Evolutionary conservation across 1,140 invertebrate species (phyloP).

Genomic region (Aphidius gifuensis): DNA sequence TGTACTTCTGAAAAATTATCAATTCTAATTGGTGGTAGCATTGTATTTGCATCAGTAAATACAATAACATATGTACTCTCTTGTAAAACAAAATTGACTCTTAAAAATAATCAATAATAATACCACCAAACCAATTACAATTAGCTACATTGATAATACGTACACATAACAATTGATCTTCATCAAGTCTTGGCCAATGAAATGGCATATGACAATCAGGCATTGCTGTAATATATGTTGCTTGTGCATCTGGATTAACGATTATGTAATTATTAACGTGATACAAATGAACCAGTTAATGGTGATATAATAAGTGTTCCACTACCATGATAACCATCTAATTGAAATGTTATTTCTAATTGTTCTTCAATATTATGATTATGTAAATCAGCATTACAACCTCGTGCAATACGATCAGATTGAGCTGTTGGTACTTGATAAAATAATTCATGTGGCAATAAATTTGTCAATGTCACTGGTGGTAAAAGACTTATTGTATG

Average conservation of each 20-base stretch:
- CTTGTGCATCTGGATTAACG: slow-evolving; percentile 62
- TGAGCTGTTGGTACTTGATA: slow-evolving; percentile 58
- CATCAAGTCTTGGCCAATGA: slow-evolving; percentile 89
- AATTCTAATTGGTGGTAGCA: slow-evolving; percentile 92
- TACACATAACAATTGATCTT: slow-evolving; percentile 85
- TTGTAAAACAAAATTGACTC: slow-evolving; percentile 85
- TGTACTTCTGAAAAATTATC: slow-evolving; percentile 92
- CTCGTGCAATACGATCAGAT: slow-evolving; percentile 63
- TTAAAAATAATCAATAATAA: slow-evolving; percentile 85
- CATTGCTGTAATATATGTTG: slow-evolving; percentile 73
- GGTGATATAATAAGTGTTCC: slow-evolving; percentile 55
- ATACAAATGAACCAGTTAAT: no score
- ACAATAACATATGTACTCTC: slow-evolving; percentile 89
- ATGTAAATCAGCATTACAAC: slow-evolving; percentile 54
- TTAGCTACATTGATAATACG: slow-evolving; percentile 69
- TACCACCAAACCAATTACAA: slow-evolving; percentile 90
- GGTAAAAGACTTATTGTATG: slow-evolving; percentile 83
- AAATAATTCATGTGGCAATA: slow-evolving; percentile 71
- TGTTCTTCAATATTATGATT: slow-evolving; percentile 61
- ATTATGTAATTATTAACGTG: no score
- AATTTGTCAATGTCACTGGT: slow-evolving; percentile 76
- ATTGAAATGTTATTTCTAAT: slow-evolving; percentile 68
- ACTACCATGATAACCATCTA: slow-evolving; percentile 42
- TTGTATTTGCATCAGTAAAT: slow-evolving; percentile 84
- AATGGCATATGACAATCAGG: slow-evolving; percentile 88